phyloP scores from a whole-genome alignment of 2,888 invertebrate species.

The Chloromyia formosa region DNA sequence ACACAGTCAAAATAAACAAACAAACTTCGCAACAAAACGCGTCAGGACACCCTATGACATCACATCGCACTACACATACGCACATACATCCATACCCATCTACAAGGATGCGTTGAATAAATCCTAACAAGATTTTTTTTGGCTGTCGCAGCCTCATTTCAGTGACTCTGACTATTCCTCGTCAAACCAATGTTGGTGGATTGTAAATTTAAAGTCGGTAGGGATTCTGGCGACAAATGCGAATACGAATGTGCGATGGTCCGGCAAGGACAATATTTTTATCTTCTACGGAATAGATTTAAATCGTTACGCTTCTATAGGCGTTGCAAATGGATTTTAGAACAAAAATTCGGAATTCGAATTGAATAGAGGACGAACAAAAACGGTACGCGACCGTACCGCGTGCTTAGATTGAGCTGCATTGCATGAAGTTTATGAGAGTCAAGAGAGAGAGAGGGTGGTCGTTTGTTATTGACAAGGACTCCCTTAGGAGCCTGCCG shows the following conservation, averaged over 20 bases:
- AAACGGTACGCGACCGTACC: background rate
- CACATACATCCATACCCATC: too few species aligned
- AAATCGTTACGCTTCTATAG: conserved; percentile 53
- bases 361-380: conserved; percentile 24
- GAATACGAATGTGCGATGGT: conserved; percentile 8
- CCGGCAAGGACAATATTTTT: conserved; percentile 48
- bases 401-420: conserved; percentile 14
- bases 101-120: conserved; percentile 21
- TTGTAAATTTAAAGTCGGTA: conserved; percentile 47
- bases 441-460: background rate
- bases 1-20: conserved; percentile 35
- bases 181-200: conserved; percentile 28
- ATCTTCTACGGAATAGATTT: conserved; percentile 52
- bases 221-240: conserved; percentile 33
- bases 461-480: conserved; percentile 29
- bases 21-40: conserved; percentile 32
- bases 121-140: conserved; percentile 28
- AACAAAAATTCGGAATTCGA: conserved; percentile 32
- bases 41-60: conserved; percentile 20
- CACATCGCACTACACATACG: background rate
- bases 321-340: conserved; percentile 53
- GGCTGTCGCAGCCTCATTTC: conserved; percentile 12
- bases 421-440: conserved; percentile 28
- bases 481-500: conserved; percentile 19
- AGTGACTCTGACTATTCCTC: background rate